A percentile compares a stretch with the other conserved stretches of the same genome.
phyloP scores from a whole-genome alignment of 2,888 invertebrate species.

The Eristalis intricaria region DNA sequence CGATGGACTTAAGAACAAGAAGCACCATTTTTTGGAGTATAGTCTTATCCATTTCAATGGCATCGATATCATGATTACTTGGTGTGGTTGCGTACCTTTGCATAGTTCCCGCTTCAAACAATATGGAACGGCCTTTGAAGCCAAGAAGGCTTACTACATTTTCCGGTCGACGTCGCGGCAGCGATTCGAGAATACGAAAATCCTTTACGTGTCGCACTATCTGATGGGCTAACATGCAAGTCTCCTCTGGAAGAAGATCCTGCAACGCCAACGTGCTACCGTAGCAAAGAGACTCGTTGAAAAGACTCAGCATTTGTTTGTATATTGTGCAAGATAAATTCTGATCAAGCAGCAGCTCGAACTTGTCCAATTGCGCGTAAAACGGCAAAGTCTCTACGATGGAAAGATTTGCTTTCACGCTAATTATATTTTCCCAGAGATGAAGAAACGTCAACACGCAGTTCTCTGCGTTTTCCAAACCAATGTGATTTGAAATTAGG shows the following conservation, averaged over 20 bases:
- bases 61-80: conserved; percentile 68
- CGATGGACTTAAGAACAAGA: conserved; percentile 93
- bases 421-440: conserved; percentile 94
- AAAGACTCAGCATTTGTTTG: conserved; percentile 91
- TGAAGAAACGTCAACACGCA: conserved; percentile 91
- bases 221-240: conserved; percentile 91
- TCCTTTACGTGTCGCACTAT: conserved; percentile 93
- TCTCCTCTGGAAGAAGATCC: conserved; percentile 93
- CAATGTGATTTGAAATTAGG: conserved; percentile 76
- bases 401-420: conserved; percentile 94
- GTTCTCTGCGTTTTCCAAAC: conserved; percentile 83
- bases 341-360: conserved; percentile 87
- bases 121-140: conserved; percentile 77
- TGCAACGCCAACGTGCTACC: conserved; percentile 94
- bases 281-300: conserved; percentile 95
- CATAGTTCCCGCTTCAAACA: conserved; percentile 74
- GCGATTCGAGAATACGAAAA: conserved; percentile 84
- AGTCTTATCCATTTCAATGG: conserved; percentile 85
- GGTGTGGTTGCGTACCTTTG: conserved; percentile 52
- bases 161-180: conserved; percentile 79
- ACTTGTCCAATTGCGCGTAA: conserved; percentile 91
- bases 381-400: conserved; percentile 94
- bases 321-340: conserved; percentile 91
- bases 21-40: conserved; percentile 92
- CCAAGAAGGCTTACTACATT: conserved; percentile 79